A percentile compares a stretch with the other conserved stretches of the same genome.
Evolutionary conservation across 2,888 invertebrate genomes (phyloP).

Genomic region (Spodoptera picta): DNA sequence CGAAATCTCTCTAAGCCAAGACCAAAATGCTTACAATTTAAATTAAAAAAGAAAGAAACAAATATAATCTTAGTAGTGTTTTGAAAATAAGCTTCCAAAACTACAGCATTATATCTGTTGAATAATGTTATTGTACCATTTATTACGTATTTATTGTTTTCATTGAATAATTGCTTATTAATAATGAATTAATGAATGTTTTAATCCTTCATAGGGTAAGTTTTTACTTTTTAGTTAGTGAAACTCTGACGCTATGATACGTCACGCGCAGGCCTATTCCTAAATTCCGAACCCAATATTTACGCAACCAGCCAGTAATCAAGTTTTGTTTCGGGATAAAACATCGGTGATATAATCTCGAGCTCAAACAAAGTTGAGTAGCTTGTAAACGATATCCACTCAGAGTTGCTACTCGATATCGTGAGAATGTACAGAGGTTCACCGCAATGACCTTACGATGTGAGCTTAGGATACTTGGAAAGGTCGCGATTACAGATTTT

Average conservation of each 20-base stretch:
- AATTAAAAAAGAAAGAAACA: slow-evolving; percentile 53
- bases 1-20: slow-evolving; percentile 74
- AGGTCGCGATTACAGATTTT: slow-evolving; percentile 25
- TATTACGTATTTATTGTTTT: too few relatives aligned
- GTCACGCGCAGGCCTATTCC: slow-evolving; percentile 4
- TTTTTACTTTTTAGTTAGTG: too few relatives aligned
- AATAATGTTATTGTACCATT: too few relatives aligned
- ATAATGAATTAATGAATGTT: too few relatives aligned
- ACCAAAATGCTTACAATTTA: slow-evolving; percentile 73
- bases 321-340: slow-evolving; percentile 27
- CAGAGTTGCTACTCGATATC: slow-evolving; percentile 58
- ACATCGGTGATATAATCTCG: slow-evolving; percentile 45
- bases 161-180: too few relatives aligned
- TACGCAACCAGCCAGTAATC: slow-evolving; percentile 14
- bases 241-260: too few relatives aligned
- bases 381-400: slow-evolving; percentile 65
- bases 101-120: too few relatives aligned
- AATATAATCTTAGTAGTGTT: slow-evolving; percentile 29
- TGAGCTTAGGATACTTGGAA: slow-evolving; percentile 15
- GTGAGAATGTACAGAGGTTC: slow-evolving; percentile 64
- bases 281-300: slow-evolving; percentile 17
- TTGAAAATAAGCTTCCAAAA: slow-evolving; percentile 1
- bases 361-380: slow-evolving; percentile 50
- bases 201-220: too few relatives aligned
- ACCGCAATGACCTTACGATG: slow-evolving; percentile 39